Evolutionary conservation across 2,113 vertebrate species (phyloP).

Genomic region (Leptobrachium leishanense): DNA sequence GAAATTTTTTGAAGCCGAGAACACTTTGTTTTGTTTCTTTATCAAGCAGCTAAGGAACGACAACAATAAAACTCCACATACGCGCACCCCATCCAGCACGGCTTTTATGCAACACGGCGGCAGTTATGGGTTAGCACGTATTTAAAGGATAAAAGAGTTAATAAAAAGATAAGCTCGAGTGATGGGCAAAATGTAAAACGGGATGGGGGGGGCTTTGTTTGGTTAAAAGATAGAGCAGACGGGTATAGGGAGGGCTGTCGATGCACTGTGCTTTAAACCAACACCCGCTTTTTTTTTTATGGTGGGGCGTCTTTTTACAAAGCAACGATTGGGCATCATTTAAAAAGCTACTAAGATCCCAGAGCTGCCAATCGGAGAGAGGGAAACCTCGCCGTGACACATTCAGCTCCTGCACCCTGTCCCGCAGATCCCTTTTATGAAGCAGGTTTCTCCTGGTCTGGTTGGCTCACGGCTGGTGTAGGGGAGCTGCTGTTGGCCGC

Average conservation of each 20-base stretch:
- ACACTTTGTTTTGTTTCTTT: too few relatives aligned
- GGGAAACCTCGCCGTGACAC: background rate
- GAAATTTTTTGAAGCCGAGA: too few relatives aligned
- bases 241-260: background rate
- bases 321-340: background rate
- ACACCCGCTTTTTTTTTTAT: background rate
- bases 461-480: conserved; percentile 17
- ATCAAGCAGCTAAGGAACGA: too few relatives aligned
- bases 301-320: background rate
- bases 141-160: background rate
- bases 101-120: background rate
- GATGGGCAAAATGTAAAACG: conserved; percentile 5
- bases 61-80: too few relatives aligned
- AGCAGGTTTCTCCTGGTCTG: conserved; percentile 48
- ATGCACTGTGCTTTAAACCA: conserved; percentile 18
- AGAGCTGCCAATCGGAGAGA: background rate
- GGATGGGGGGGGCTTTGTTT: background rate
- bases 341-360: background rate
- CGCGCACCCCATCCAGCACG: background rate
- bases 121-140: background rate
- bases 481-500: conserved; percentile 47
- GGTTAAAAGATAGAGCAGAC: background rate
- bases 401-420: background rate
- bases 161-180: background rate
- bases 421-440: conserved; percentile 13